Evolutionary conservation across 2,888 invertebrate species (phyloP), one percentile per base, ranked within the genome.

Genomic region (Agonopterix arenella): DNA sequence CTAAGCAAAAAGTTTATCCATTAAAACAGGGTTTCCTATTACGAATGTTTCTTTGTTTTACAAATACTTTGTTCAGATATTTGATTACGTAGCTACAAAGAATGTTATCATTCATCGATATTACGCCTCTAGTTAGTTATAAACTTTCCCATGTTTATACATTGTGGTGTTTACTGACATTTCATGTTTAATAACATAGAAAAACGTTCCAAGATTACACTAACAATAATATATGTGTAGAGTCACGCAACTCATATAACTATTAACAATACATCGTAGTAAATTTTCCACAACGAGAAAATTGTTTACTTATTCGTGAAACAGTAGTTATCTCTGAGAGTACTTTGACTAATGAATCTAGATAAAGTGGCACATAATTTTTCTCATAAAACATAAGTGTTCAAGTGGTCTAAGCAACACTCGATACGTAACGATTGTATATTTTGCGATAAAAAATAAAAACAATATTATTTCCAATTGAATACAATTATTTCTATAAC

Each of bases 241-340:
- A 61, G 78, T 70, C 80, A 81, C 76, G 80, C 80, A 62, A 75
- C 59, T 55, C 56, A 59, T 44, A 8, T 36, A 37, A 49, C 54
- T 54, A 52, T 58, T 65, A 70, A 77, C 72, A 76, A 76, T 71
- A 63, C 64, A 60, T 63, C 48, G 63, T 67, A 66, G 72, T 72
- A 80, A 81, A 79, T 77, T 84, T 85, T 84, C 84, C 82, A 83
- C 70, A 55, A 53, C 60, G 59, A 73, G 73, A 71, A 75, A 76
- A 73, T 66, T 75, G 69, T 76, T 78, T 79, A 65, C 67, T 65
- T 68, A 66, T 65, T 68, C 62, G 59, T 66, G 64, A 66, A 76
- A 70, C 63, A 60, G 61, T 60, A 64, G 65, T 66, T 66, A 65
- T 67, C 67, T 61, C 52, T 53, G 52, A 58, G 52, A 63, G 54